These are phyloP conservation scores for Ophion ellenae DNA, from an alignment of 2,888 invertebrate species.

Conservation along the genomic window DNA sequence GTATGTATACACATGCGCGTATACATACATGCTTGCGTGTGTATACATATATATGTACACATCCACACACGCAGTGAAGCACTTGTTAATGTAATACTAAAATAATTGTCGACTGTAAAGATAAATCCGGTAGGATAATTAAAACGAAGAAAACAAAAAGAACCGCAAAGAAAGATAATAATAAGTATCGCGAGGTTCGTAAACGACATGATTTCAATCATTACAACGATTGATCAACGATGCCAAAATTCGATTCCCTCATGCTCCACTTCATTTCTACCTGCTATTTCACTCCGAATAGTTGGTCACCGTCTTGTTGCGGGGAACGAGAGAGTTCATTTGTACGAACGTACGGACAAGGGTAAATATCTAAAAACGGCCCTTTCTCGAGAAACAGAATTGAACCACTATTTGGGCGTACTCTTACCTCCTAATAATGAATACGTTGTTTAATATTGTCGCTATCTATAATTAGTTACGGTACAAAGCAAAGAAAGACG, in stretches of 20 bases:
- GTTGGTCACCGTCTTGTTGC: too few relatives aligned
- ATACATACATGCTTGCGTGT: not conserved
- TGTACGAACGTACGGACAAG: too few relatives aligned
- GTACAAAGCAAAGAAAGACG: too few relatives aligned
- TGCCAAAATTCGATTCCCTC: not conserved
- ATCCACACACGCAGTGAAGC: conserved; percentile 37
- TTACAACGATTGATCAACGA: conserved; percentile 1
- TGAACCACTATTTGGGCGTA: too few relatives aligned
- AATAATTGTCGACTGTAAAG: conserved; percentile 72
- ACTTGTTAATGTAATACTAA: conserved; percentile 71
- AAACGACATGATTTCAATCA: conserved; percentile 11
- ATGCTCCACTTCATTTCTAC: not conserved
- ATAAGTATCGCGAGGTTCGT: conserved; percentile 58
- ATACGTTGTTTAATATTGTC: too few relatives aligned
- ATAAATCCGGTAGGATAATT: conserved; percentile 53
- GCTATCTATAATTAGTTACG: too few relatives aligned
- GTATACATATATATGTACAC: conserved; percentile 9
- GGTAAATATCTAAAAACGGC: too few relatives aligned
- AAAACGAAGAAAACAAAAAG: not conserved
- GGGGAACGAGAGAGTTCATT: too few relatives aligned
- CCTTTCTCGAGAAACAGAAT: too few relatives aligned
- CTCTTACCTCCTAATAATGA: too few relatives aligned
- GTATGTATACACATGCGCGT: conserved; percentile 1
- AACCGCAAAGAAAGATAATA: conserved; percentile 12
- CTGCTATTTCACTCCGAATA: not conserved